Evolutionary conservation across 2,797 vertebrate species (phyloP), one percentile per base, ranked within the genome.

Genomic region (Sebastes diaconus): DNA sequence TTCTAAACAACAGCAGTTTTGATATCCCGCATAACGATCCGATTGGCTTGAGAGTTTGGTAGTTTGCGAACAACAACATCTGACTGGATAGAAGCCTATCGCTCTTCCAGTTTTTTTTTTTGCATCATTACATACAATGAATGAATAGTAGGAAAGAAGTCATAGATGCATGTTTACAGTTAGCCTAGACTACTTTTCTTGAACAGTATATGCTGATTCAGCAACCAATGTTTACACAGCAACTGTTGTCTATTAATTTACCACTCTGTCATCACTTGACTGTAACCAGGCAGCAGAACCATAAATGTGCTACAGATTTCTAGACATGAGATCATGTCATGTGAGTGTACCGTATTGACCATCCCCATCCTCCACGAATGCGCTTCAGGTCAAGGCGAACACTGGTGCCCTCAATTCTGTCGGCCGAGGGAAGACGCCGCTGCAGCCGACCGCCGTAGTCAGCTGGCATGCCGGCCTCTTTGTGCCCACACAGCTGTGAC

Each of bases 401-500:
- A 55, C 13, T 4, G 24, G 16, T 54, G 61, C 68, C 69, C 74
- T 84, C 42, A 3, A 46, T 77, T 58, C 69, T 42, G 16, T 50
- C 50, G 30, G 22, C 25, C 13, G 36, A 65, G 66, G 29, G 22
- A 66, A 34, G 74, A 13, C 5, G 34, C 65, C 46, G 14, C 39
- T 24, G 71, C 54, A 16, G 75, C 46, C 6, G 8, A 16, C 30
- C 13, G 5, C 42, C 25, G 64, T 58, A 82, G 69, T 86, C 77
- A 70, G 81, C 83, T 34, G 77, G 61, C 73, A 70, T 29, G 68
- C 67, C 59, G 6, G 63, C 24, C 36, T 83, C 83, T 82, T 73
- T 87, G 84, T 64, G 64, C 73, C 61, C 85, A 58, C 84, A 68
- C 84, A 91, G 91, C 92, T 93, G 88, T 88, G 91, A 93, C 91